phyloP scores from a whole-genome alignment of 2,888 invertebrate genomes.

The Aporophyla lueneburgensis region DNA sequence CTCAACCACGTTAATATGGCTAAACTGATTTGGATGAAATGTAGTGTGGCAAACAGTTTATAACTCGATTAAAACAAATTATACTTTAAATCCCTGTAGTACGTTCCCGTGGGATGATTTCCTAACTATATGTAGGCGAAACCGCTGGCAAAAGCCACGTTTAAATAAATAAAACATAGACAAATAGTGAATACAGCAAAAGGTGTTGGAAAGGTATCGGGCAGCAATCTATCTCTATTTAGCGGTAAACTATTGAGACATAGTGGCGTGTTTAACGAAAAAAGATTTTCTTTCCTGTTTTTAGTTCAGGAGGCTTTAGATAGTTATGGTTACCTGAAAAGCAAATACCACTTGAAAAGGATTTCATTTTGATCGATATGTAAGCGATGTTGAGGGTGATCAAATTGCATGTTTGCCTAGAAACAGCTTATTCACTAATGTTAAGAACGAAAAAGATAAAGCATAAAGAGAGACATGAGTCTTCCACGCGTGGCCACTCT shows the following conservation, averaged over 20 bases:
- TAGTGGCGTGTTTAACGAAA: conserved; percentile 53
- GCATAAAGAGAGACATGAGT: background rate
- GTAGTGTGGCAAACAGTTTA: too few relatives aligned
- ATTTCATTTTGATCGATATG: background rate
- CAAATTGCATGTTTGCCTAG: background rate
- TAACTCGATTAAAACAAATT: too few relatives aligned
- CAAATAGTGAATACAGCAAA: conserved; percentile 22
- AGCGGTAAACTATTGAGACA: conserved; percentile 57
- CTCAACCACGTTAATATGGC: too few relatives aligned
- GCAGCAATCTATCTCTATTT: conserved; percentile 52
- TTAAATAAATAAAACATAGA: conserved; percentile 31
- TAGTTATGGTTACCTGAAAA: conserved; percentile 13
- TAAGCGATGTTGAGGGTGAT: background rate
- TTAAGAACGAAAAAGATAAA: background rate
- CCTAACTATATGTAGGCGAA: too few relatives aligned
- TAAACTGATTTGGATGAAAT: too few relatives aligned
- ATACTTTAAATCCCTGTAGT: too few relatives aligned
- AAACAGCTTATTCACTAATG: background rate
- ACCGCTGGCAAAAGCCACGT: background rate
- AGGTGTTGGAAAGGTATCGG: conserved; percentile 35
- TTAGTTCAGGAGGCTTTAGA: background rate
- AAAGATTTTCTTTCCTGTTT: conserved; percentile 44
- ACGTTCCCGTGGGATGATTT: too few relatives aligned
- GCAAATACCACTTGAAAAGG: background rate
- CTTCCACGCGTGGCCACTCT: background rate